Conservation (phyloP, 1,140 invertebrate species). For the honey bee (Apis mellifera) region DNA sequence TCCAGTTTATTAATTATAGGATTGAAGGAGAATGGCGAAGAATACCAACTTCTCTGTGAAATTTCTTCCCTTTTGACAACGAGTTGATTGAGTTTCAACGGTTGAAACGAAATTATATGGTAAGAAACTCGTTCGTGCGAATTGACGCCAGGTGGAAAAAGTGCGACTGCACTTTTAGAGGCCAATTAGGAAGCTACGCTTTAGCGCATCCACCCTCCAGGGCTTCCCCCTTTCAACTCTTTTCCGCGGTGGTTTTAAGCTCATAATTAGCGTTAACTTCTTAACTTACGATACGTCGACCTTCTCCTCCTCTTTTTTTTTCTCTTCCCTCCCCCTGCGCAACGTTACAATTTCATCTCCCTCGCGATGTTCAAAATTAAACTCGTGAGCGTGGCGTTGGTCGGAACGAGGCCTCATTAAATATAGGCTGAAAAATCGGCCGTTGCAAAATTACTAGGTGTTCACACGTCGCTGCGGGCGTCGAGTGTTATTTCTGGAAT, state of each 20-base stretch:
- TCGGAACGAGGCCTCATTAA: neutral
- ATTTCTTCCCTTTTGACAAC: neutral
- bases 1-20: neutral
- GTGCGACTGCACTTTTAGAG: conserved; percentile 25
- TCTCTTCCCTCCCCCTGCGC: neutral
- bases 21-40: conserved; percentile 30
- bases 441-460: conserved; percentile 22
- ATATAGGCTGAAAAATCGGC: conserved; percentile 21
- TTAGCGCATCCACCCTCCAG: neutral
- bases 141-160: conserved; percentile 45
- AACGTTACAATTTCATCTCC: neutral
- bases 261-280: neutral
- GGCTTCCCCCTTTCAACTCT: neutral
- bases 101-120: conserved; percentile 63
- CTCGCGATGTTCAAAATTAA: neutral
- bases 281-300: neutral
- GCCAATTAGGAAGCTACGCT: conserved; percentile 12
- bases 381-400: neutral
- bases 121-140: conserved; percentile 27
- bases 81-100: conserved; percentile 70
- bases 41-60: neutral
- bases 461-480: conserved; percentile 10
- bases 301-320: neutral
- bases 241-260: neutral
- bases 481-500: conserved; percentile 14